Percentiles rank a stretch among this genome's conserved stretches.
These are phyloP conservation scores for Promerops cafer DNA, from an alignment of 2,113 vertebrate species.

Conservation along the genomic window DNA sequence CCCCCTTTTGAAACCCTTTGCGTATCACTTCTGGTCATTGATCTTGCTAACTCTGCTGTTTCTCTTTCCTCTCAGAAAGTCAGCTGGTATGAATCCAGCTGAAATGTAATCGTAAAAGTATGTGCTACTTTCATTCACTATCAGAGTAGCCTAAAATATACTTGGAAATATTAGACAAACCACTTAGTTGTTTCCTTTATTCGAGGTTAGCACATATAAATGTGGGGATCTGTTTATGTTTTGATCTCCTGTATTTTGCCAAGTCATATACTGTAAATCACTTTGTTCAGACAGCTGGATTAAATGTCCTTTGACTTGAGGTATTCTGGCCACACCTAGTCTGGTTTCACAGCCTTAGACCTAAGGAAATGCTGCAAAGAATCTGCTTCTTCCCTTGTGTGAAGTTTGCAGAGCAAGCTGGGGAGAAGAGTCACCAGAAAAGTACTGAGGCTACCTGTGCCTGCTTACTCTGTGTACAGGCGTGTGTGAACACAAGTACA, in stretches of 20 bases:
- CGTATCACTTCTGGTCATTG: background rate
- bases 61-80: background rate
- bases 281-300: background rate
- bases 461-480: background rate
- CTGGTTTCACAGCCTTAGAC: background rate
- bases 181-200: background rate
- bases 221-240: background rate
- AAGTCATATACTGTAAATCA: background rate
- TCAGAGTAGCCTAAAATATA: background rate
- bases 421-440: background rate
- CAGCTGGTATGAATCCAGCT: background rate
- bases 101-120: background rate
- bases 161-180: background rate
- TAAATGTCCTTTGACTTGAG: background rate
- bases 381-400: background rate
- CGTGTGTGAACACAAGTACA: background rate
- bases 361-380: background rate
- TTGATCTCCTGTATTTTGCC: background rate
- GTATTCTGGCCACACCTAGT: background rate
- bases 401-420: background rate
- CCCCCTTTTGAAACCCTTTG: background rate
- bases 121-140: background rate
- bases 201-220: background rate
- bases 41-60: background rate
- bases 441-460: background rate